Evolutionary conservation across 2,113 vertebrate species (phyloP).

Genomic region (Tragelaphus strepsiceros): DNA sequence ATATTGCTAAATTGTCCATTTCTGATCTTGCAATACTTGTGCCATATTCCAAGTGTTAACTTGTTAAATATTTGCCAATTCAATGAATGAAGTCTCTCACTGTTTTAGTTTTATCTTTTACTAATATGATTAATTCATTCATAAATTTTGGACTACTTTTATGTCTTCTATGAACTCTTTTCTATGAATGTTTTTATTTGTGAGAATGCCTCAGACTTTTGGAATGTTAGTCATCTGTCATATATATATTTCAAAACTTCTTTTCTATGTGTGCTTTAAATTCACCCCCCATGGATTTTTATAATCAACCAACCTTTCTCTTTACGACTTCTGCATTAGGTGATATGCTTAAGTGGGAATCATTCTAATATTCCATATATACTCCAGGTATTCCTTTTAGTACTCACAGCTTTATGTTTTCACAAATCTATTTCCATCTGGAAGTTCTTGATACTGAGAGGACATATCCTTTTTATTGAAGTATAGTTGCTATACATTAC

Average conservation of each 20-base stretch:
- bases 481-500: neutral
- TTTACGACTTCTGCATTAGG: neutral
- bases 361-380: neutral
- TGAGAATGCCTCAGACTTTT: neutral
- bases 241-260: neutral
- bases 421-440: neutral
- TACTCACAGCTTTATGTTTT: neutral
- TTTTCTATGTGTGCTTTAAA: neutral
- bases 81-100: neutral
- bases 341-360: neutral
- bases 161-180: neutral
- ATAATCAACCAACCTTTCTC: neutral
- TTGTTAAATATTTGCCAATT: neutral
- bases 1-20: neutral
- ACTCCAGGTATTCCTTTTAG: neutral
- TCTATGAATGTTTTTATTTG: neutral
- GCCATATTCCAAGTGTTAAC: neutral
- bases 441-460: neutral
- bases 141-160: neutral
- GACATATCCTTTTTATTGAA: neutral
- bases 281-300: neutral
- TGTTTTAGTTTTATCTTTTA: neutral
- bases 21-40: neutral
- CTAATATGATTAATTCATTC: neutral
- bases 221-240: neutral